Conservation (phyloP, 1,140 invertebrate species). For the Bombus vancouverensis region DNA sequence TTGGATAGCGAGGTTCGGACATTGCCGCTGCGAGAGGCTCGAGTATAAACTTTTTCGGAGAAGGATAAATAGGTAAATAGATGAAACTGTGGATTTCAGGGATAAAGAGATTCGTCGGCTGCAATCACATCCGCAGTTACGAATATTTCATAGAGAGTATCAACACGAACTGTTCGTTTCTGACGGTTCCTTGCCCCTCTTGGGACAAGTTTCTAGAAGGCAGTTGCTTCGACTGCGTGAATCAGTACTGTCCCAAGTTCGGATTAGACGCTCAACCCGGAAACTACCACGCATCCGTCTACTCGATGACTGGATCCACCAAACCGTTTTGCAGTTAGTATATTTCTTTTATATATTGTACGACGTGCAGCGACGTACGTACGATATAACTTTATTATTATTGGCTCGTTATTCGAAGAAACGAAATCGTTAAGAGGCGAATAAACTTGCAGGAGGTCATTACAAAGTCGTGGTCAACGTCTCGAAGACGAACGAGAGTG, state of each 20-base stretch:
- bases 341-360: neutral
- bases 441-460: constrained; percentile 85
- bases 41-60: accelerated
- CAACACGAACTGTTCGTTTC: constrained; percentile 88
- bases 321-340: constrained; percentile 91
- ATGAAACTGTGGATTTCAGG: constrained; percentile 75
- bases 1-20: too few relatives aligned
- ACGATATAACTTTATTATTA: too few relatives aligned
- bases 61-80: too few relatives aligned
- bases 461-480: constrained; percentile 89
- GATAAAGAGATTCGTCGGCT: constrained; percentile 90
- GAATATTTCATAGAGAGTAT: constrained; percentile 94
- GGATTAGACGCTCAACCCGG: constrained; percentile 85
- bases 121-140: constrained; percentile 93
- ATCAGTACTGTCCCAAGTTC: constrained; percentile 87
- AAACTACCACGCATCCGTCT: constrained; percentile 85
- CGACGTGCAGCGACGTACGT: too few relatives aligned
- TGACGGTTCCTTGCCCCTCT: constrained; percentile 90
- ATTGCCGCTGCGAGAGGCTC: too few relatives aligned
- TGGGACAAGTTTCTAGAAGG: constrained; percentile 89
- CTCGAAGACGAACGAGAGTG: constrained; percentile 88
- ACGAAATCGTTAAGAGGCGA: too few relatives aligned
- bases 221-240: constrained; percentile 88
- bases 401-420: too few relatives aligned
- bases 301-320: constrained; percentile 86